These are phyloP conservation scores for Aphyosemion australe DNA, from an alignment of 2,113 vertebrate species.

Conservation along the genomic window DNA sequence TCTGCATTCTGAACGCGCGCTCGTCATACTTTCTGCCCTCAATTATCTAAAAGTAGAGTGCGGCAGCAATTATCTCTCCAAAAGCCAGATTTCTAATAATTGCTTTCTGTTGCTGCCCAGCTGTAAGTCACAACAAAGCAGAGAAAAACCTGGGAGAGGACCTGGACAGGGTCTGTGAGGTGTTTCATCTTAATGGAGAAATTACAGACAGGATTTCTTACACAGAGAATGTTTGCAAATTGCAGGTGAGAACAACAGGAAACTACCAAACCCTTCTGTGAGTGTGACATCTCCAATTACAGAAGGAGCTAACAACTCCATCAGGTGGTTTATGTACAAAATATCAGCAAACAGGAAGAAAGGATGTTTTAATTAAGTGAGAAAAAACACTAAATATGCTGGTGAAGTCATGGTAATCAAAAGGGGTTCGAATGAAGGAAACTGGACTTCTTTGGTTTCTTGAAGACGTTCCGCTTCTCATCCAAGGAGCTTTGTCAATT, in stretches of 20 bases:
- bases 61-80: slow-evolving; percentile 23
- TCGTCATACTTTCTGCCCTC: slow-evolving; percentile 24
- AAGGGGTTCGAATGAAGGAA: too few relatives aligned
- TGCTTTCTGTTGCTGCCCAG: slow-evolving; percentile 21
- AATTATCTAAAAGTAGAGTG: slow-evolving; percentile 30
- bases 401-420: too few relatives aligned
- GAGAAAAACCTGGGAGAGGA: slow-evolving; percentile 4
- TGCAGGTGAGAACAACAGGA: slow-evolving; percentile 7
- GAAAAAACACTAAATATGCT: too few relatives aligned
- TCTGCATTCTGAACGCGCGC: slow-evolving; percentile 22
- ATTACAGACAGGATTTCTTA: slow-evolving; percentile 4
- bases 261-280: neutral
- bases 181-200: neutral
- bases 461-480: too few relatives aligned
- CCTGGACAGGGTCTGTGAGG: neutral
- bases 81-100: slow-evolving; percentile 33
- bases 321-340: too few relatives aligned
- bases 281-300: too few relatives aligned
- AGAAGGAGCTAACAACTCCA: too few relatives aligned
- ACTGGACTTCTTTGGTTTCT: too few relatives aligned
- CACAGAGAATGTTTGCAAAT: neutral
- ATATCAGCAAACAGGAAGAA: neutral
- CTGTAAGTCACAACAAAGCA: slow-evolving; percentile 14
- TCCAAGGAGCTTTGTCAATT: too few relatives aligned
- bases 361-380: neutral